Evolutionary conservation across 1,140 invertebrate species (phyloP).

Genomic region (Nebria ingens): DNA sequence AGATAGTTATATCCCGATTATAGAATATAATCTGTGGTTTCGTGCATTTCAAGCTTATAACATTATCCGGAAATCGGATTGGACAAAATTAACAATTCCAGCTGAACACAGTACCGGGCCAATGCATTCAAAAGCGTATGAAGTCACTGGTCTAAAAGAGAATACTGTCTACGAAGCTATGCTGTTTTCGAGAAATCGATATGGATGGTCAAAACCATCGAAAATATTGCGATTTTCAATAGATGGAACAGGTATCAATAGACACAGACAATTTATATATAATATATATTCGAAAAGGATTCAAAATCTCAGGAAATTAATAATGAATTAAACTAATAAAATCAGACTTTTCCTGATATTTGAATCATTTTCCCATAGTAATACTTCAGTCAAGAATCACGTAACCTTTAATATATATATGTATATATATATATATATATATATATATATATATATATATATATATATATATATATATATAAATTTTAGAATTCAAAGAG

Average conservation of each 20-base stretch:
- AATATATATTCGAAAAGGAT: background rate
- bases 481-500: slow-evolving; percentile 26
- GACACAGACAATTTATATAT: background rate
- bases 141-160: slow-evolving; percentile 51
- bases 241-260: slow-evolving; percentile 42
- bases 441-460: too few relatives aligned
- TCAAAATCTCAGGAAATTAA: background rate
- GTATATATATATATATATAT: too few relatives aligned
- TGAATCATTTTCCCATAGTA: too few relatives aligned
- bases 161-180: slow-evolving; percentile 58
- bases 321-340: too few relatives aligned
- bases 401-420: too few relatives aligned
- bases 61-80: slow-evolving; percentile 38
- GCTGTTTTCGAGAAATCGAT: slow-evolving; percentile 57
- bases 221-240: slow-evolving; percentile 53
- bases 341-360: too few relatives aligned
- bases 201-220: slow-evolving; percentile 56
- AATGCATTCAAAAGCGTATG: slow-evolving; percentile 54
- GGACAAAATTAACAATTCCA: slow-evolving; percentile 57
- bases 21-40: slow-evolving; percentile 60
- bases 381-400: too few relatives aligned
- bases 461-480: too few relatives aligned
- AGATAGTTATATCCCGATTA: slow-evolving; percentile 61
- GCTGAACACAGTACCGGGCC: slow-evolving; percentile 48
- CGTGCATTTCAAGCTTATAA: slow-evolving; percentile 35